phyloP scores from a whole-genome alignment of 2,113 vertebrate species.

The Podarcis muralis region DNA sequence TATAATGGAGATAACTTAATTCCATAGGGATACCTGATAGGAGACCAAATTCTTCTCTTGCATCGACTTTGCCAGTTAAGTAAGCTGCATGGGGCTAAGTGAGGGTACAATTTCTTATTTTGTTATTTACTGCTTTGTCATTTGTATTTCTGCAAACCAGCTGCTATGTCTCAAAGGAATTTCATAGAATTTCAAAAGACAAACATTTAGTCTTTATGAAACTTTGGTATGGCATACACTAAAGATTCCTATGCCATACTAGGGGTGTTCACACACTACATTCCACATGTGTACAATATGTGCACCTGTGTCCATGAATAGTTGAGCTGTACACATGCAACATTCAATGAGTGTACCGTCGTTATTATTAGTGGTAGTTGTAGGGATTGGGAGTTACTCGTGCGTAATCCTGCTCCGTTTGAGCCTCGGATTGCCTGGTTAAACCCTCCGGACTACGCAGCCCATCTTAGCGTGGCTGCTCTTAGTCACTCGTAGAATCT shows the following conservation, averaged over 20 bases:
- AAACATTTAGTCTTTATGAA: background rate
- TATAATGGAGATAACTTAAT: constrained; percentile 1
- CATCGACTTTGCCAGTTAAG: constrained; percentile 6
- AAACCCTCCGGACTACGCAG: too few species aligned
- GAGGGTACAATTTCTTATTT: background rate
- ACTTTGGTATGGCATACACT: background rate
- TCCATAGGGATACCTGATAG: background rate
- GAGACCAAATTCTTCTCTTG: constrained; percentile 5
- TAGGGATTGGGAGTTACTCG: too few species aligned
- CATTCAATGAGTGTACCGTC: too few species aligned
- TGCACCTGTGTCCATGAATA: too few species aligned
- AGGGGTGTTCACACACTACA: too few species aligned
- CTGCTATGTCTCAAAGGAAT: background rate
- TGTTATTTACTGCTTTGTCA: background rate
- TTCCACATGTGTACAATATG: too few species aligned
- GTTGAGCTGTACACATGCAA: too few species aligned
- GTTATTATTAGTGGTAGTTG: too few species aligned
- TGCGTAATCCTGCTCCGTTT: too few species aligned
- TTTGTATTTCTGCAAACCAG: background rate
- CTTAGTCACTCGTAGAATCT: too few species aligned
- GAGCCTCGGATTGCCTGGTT: too few species aligned
- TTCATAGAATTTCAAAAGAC: background rate
- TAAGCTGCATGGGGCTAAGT: background rate
- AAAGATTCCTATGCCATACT: background rate
- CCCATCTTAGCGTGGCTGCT: too few species aligned